These are phyloP conservation scores for Gandaritis pyraliata DNA, from an alignment of 2,888 invertebrate species.

Conservation along the genomic window DNA sequence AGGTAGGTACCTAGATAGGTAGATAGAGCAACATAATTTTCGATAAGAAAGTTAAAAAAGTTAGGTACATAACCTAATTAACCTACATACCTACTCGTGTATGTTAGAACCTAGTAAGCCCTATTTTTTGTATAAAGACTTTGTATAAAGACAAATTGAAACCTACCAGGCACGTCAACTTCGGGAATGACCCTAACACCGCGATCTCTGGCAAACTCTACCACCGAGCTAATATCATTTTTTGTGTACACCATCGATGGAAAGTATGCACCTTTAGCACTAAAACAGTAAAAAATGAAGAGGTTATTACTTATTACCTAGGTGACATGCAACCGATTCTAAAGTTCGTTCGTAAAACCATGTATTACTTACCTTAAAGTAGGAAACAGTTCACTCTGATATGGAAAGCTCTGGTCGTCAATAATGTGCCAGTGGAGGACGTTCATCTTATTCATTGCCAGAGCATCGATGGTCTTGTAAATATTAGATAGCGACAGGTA, in stretches of 20 bases:
- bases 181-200: conserved; percentile 95
- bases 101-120: no score
- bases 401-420: conserved; percentile 97
- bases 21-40: no score
- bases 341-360: no score
- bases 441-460: conserved; percentile 96
- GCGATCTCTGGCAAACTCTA: conserved; percentile 89
- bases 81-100: no score
- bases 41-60: no score
- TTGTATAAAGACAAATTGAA: no score
- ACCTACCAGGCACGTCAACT: conserved; percentile 93
- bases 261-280: conserved; percentile 87
- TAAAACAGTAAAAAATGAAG: conserved; percentile 48
- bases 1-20: no score
- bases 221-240: conserved; percentile 85
- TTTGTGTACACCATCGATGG: conserved; percentile 85
- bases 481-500: conserved; percentile 88
- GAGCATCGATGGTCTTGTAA: conserved; percentile 88
- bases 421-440: conserved; percentile 98
- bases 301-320: background rate
- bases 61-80: no score
- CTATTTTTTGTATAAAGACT: no score
- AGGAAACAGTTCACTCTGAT: conserved; percentile 90
- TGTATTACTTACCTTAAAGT: conserved; percentile 85
- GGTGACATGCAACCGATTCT: no score